Conservation (phyloP, 2,113 vertebrate species). For the Gymnobelideus leadbeateri region DNA sequence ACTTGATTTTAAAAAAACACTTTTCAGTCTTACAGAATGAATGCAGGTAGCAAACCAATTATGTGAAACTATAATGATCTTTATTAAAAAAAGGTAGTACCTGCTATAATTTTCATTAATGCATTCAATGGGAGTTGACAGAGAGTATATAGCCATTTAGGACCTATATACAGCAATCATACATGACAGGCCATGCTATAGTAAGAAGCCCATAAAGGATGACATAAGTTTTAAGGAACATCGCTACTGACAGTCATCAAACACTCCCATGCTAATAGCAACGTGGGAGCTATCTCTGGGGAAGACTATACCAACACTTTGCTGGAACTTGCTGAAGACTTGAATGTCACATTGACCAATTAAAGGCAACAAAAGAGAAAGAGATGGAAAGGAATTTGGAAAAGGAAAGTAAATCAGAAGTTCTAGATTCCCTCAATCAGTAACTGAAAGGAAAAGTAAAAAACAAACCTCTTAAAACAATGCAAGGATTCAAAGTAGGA, state of each 20-base stretch:
- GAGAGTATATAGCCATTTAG: neutral
- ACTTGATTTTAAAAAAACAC: neutral
- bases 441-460: neutral
- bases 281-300: neutral
- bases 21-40: neutral
- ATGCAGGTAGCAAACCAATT: neutral
- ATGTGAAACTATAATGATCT: neutral
- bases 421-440: neutral
- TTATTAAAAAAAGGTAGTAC: neutral
- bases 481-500: neutral
- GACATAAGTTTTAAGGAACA: too few relatives aligned
- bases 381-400: neutral
- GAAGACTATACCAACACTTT: neutral
- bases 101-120: neutral
- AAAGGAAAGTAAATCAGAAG: neutral
- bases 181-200: neutral
- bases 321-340: neutral
- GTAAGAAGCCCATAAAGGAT: neutral
- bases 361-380: neutral
- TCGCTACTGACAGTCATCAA: too few relatives aligned
- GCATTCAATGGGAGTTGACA: neutral
- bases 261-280: neutral
- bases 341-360: neutral
- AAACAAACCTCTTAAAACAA: neutral
- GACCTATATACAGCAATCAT: neutral